Evolutionary conservation across 2,888 invertebrate species (phyloP), one percentile per base, ranked within the genome.

Genomic region (Eupithecia insigniata): DNA sequence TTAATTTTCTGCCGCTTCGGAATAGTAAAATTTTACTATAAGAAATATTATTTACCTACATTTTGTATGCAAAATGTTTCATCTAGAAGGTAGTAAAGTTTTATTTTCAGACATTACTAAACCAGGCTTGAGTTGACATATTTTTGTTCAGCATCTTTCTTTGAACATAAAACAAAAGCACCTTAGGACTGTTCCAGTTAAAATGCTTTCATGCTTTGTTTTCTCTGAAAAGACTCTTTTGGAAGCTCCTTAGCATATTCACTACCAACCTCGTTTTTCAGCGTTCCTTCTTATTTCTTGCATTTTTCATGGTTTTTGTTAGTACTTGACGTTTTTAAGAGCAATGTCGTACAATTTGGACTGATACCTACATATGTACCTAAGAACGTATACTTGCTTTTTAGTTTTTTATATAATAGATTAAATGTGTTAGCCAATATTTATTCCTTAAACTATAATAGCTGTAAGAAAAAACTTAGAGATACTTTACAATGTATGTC

Each of bases 121-220:
- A 18, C 28, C 60, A 16, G 43, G 28, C 36, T 34, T n/a, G 10
- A 34, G 14, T 46, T 36, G 69, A 22, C 65, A 60, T 32, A 36
- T 72, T 66, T 69, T 69, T 68, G 10, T 26, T 36, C 26, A 34
- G 55, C 30, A 26, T 46, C 62, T 66, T 66, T 69, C 67, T 70
- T 55, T 66, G 14, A 10, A 71, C 28, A 67, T 75, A 69, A 73
- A 71, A 70, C 70, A 71, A 71, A 61, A 73, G 66, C 66, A 32
- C 46, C 61, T 30, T 32, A 71, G 65, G 39, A 34, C 67, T 74
- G 73, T 68, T 55, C 67, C 62, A 74, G 73, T 78, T 78, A 78
- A 80, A 80, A 81, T 71, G 79, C 76, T 78, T 81, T 80, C 79
- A 76, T 79, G 79, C 78, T 79, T 81, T 80, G 69, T 74, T 78